Base-by-base conservation (phyloP, 1,140 invertebrate species). In the Bacillus rossius region DNA sequence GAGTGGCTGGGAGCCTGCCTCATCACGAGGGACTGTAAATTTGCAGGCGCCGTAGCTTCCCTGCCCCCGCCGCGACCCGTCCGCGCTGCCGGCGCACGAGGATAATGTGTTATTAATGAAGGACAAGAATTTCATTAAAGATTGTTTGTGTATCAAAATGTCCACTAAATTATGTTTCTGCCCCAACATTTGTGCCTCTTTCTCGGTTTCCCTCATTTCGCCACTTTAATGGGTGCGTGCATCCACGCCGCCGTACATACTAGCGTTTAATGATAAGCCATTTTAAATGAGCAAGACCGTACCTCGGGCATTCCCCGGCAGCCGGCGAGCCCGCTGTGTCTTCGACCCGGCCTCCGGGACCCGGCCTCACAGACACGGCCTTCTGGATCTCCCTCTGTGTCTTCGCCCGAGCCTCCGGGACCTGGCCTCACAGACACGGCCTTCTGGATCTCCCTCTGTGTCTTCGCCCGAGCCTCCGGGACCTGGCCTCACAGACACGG, bases 51-150 rank as follows among this genome's bases (percentile, higher is more conserved):
- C 34, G n/a, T 34, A 8, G 25, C 23, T 0, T 34, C 23, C 48
- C 23, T 10, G 25, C 20, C 26, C 48, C 48, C 29, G n/a, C 48
- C 19, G 1, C 34, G 34, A 16, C 48, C 48, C 48, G 37, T 29
- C 26, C 26, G 20, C 40, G 29, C 23, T 19, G 34, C 19, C 25
- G 13, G 29, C 53, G 53, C 37, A 55, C 34, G 42, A 47, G 61
- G 50, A 63, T 80, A 81, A 81, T 81, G 79, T 75, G 77, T 77
- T 81, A 81, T 81, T 81, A 81, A 81, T 81, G 80, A 81, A 81
- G 78, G 81, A 73, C 80, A 81, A 80, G 80, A 81, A 81, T 81
- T 81, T 81, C 79, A 81, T 81, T 81, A 81, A 81, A 81, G 79
- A 81, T 81, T 81, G 79, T 81, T 80, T 80, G 78, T 79, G 79